Percentiles rank a stretch among this genome's conserved stretches.
Conservation (phyloP, 2,888 invertebrate genomes). For the Druceiella hillmani region DNA sequence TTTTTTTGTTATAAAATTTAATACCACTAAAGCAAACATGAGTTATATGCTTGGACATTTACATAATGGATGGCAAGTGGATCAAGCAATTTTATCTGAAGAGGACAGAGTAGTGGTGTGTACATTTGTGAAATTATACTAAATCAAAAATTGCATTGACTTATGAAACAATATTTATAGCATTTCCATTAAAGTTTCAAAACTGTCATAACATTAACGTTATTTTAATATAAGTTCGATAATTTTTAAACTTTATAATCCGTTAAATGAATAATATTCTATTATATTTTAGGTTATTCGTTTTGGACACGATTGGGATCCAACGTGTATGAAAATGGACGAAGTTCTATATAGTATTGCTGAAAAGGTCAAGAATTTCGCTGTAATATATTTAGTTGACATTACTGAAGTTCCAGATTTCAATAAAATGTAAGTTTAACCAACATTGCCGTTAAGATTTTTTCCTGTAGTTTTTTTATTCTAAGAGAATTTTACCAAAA, state of each 20-base stretch:
- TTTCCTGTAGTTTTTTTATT: slow-evolving; percentile 7
- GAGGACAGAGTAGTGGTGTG: slow-evolving; percentile 96
- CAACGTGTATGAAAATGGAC: slow-evolving; percentile 99
- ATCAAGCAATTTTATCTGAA: slow-evolving; percentile 97
- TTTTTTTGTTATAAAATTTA: too few relatives aligned
- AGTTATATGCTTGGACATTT: slow-evolving; percentile 99
- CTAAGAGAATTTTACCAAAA: too few relatives aligned
- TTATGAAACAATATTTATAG: too few relatives aligned
- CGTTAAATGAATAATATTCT: too few relatives aligned
- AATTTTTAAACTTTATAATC: too few relatives aligned
- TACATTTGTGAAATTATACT: too few relatives aligned
- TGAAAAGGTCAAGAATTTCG: slow-evolving; percentile 98
- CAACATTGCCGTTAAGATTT: background rate
- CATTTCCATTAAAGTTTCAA: too few relatives aligned
- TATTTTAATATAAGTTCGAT: too few relatives aligned
- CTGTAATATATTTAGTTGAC: slow-evolving; percentile 95
- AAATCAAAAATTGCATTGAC: too few relatives aligned
- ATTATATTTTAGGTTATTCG: slow-evolving; percentile 93
- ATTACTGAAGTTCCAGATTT: slow-evolving; percentile 98
- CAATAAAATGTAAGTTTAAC: slow-evolving; percentile 84
- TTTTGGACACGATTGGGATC: slow-evolving; percentile 99
- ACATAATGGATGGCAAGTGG: slow-evolving; percentile 99
- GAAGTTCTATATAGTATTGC: slow-evolving; percentile 95
- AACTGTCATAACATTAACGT: too few relatives aligned
- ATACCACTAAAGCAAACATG: too few relatives aligned